These are phyloP conservation scores for Brachystomella parvula DNA, from an alignment of 1,140 invertebrate genomes.

Conservation along the genomic window DNA sequence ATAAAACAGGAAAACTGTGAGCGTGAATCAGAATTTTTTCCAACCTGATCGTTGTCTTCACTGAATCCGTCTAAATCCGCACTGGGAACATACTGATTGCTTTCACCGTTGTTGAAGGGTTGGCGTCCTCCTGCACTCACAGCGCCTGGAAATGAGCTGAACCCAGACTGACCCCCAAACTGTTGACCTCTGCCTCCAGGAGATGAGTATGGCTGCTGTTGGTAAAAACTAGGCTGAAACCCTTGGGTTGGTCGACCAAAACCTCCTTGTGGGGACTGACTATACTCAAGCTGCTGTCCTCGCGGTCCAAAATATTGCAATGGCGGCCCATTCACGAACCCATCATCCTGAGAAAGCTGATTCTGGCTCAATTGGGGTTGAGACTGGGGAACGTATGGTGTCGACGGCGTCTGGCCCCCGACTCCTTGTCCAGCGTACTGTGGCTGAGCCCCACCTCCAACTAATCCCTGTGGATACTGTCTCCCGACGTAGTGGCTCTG, in stretches of 20 bases:
- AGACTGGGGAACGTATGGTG: background rate
- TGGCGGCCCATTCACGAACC: background rate
- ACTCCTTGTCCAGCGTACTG: background rate
- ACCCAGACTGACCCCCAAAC: background rate
- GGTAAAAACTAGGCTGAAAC: background rate
- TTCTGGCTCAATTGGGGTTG: background rate
- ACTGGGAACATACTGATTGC: conserved; percentile 26
- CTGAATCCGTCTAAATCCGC: conserved; percentile 36
- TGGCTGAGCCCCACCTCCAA: background rate
- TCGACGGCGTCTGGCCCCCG: background rate
- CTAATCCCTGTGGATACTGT: background rate
- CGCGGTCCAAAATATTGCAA: background rate
- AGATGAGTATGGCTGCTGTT: background rate
- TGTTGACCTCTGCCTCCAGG: background rate
- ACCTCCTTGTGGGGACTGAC: conserved; percentile 6
- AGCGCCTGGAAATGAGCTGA: background rate
- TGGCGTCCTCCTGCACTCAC: background rate
- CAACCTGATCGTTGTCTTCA: conserved; percentile 37
- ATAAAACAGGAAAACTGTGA: too few species aligned
- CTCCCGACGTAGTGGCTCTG: background rate
- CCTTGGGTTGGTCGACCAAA: conserved; percentile 6
- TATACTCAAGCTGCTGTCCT: background rate
- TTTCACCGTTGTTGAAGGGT: background rate
- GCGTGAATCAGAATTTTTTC: background rate
- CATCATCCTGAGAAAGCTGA: conserved; percentile 4